Percentiles rank a stretch among this genome's conserved stretches.
phyloP scores from a whole-genome alignment of 2,797 vertebrate species.

The Dromococcyx pavoninus region DNA sequence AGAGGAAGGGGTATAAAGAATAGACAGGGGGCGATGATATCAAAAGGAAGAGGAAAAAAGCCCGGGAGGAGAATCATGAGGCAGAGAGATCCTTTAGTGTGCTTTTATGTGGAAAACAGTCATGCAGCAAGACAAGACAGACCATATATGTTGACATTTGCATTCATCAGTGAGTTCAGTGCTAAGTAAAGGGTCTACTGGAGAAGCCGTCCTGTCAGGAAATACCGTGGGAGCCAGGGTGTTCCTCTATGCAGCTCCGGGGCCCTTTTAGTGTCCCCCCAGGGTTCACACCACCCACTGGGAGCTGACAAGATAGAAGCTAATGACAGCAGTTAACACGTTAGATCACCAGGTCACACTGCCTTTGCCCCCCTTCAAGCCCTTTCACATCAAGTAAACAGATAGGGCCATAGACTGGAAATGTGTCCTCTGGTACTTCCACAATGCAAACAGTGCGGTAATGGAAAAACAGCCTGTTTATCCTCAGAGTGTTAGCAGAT shows the following conservation, averaged over 20 bases:
- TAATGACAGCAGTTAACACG: slow-evolving; percentile 11
- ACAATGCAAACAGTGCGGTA: slow-evolving; percentile 38
- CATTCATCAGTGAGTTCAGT: not conserved
- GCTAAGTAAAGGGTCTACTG: not conserved
- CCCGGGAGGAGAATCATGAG: not conserved
- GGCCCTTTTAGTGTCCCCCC: not conserved
- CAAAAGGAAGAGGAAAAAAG: not conserved
- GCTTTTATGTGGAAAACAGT: not conserved
- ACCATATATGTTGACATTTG: not conserved
- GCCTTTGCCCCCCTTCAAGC: not conserved
- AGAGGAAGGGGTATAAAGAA: not conserved
- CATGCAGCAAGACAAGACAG: not conserved
- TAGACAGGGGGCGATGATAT: not conserved
- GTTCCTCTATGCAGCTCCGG: not conserved
- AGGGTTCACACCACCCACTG: not conserved
- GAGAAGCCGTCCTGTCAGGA: not conserved
- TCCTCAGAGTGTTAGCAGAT: slow-evolving; percentile 47
- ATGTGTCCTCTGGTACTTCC: slow-evolving; percentile 30
- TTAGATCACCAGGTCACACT: slow-evolving; percentile 14
- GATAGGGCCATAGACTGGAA: not conserved
- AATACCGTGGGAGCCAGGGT: rapidly evolving
- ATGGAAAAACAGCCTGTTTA: slow-evolving; percentile 61
- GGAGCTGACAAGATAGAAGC: not conserved
- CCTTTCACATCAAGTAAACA: slow-evolving; percentile 50
- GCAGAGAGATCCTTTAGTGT: not conserved